Conservation (phyloP, 2,888 invertebrate genomes). For the Chirona hameri region DNA sequence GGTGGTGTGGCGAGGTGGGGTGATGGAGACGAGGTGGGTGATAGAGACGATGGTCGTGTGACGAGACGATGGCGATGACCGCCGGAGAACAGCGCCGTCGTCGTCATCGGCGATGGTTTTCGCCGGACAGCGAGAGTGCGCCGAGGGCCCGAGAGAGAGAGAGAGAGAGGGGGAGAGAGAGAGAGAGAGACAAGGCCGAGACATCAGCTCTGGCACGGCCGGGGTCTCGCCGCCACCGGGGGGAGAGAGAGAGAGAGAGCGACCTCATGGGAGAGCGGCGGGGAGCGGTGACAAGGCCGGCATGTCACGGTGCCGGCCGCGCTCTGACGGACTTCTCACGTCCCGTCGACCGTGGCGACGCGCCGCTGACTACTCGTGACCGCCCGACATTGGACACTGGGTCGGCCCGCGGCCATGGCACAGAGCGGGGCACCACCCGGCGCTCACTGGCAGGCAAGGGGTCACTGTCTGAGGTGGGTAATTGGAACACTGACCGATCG, state of each 20-base stretch:
- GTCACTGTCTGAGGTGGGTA: too few relatives aligned
- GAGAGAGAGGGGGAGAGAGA: not conserved
- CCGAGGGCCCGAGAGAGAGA: too few relatives aligned
- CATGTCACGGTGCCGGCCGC: not conserved
- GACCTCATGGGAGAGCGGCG: not conserved
- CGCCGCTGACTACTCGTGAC: too few relatives aligned
- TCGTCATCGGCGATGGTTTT: not conserved
- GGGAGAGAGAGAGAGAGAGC: not conserved
- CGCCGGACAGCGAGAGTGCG: not conserved
- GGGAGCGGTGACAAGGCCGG: conserved; percentile 1
- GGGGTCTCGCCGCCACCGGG: not conserved
- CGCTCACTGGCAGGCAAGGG: not conserved
- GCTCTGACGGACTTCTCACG: not conserved
- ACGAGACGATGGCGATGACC: not conserved
- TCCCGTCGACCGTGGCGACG: too few relatives aligned
- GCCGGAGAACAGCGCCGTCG: not conserved
- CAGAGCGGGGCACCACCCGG: not conserved
- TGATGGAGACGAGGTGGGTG: too few relatives aligned
- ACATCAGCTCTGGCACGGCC: not conserved
- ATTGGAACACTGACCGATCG: too few relatives aligned
- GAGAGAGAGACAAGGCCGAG: not conserved
- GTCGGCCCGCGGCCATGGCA: too few relatives aligned
- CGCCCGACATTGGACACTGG: too few relatives aligned
- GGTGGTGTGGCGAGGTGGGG: too few relatives aligned
- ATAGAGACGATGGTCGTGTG: not conserved